A percentile compares a stretch with the other conserved stretches of the same genome.
phyloP scores from a whole-genome alignment of 2,888 invertebrate species.

The Apodemia mormo region DNA sequence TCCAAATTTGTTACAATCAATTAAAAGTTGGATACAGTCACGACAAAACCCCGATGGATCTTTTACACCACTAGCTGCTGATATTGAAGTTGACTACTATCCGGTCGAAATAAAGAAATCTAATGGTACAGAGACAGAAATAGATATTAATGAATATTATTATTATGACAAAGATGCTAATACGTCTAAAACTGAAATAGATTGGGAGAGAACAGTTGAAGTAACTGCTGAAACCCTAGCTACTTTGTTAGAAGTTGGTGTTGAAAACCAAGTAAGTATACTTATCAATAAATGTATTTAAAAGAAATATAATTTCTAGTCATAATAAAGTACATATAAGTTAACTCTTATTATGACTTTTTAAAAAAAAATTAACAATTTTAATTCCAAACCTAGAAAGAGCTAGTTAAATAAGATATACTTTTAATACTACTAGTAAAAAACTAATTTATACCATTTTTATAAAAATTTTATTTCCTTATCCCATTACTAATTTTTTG shows the following conservation, averaged over 20 bases:
- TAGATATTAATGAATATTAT: slow-evolving; percentile 72
- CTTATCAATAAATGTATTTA: no score
- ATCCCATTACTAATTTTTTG: no score
- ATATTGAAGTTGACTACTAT: slow-evolving; percentile 79
- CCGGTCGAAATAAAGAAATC: slow-evolving; percentile 63
- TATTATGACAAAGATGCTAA: slow-evolving; percentile 78
- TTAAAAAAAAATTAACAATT: no score
- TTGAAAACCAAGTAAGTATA: slow-evolving; percentile 74
- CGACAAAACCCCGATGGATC: slow-evolving; percentile 83
- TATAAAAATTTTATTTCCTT: no score
- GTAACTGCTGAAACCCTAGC: slow-evolving; percentile 84
- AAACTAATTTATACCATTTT: no score
- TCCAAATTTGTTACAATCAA: slow-evolving; percentile 80
- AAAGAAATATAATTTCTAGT: no score
- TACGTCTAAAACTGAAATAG: slow-evolving; percentile 70
- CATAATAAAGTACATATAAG: no score
- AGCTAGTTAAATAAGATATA: no score
- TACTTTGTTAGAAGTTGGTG: slow-evolving; percentile 82
- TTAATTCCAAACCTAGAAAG: no score
- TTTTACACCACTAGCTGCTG: slow-evolving; percentile 81
- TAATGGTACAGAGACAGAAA: slow-evolving; percentile 60
- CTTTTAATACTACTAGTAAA: no score
- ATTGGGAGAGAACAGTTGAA: slow-evolving; percentile 81
- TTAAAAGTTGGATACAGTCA: slow-evolving; percentile 83
- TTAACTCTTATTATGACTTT: no score